Evolutionary conservation across 2,113 vertebrate species (phyloP).

Genomic region (Cyphomyrus plagiostoma): DNA sequence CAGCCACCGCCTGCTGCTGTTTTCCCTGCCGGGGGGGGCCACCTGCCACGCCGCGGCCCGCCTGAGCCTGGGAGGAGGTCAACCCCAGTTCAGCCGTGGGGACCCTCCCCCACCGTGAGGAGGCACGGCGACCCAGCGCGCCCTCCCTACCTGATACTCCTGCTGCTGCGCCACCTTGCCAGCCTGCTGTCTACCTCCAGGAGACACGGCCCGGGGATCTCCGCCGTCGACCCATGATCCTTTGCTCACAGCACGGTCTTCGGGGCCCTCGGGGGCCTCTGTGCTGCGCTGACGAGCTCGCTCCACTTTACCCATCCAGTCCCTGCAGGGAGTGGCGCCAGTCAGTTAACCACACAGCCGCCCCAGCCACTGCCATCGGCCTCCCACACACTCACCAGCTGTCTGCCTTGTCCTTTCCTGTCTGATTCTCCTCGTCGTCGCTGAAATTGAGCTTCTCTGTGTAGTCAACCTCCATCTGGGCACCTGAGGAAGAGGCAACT

Average conservation of each 20-base stretch:
- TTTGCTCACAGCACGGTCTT: slow-evolving; percentile 64
- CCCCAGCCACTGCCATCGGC: background rate
- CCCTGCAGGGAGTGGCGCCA: slow-evolving; percentile 42
- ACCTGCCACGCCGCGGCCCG: slow-evolving; percentile 33
- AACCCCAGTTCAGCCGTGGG: background rate
- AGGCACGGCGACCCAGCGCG: background rate
- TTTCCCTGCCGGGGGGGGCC: slow-evolving; percentile 45
- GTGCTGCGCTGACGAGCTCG: slow-evolving; percentile 63
- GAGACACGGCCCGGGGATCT: slow-evolving; percentile 58
- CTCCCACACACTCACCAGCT: slow-evolving; percentile 62
- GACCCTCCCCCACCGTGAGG: background rate
- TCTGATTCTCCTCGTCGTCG: slow-evolving; percentile 92
- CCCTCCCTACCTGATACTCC: slow-evolving; percentile 71
- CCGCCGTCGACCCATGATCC: slow-evolving; percentile 47
- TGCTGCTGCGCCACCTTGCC: slow-evolving; percentile 61
- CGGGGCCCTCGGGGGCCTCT: slow-evolving; percentile 61
- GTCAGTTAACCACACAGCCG: background rate
- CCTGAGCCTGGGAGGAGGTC: slow-evolving; percentile 34
- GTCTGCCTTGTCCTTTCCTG: slow-evolving; percentile 76
- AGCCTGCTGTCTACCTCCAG: slow-evolving; percentile 57
- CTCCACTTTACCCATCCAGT: slow-evolving; percentile 68
- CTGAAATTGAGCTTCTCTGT: slow-evolving; percentile 98
- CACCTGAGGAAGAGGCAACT: slow-evolving; percentile 60
- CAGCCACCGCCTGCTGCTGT: slow-evolving; percentile 39
- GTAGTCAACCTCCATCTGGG: slow-evolving; percentile 98